phyloP scores from a whole-genome alignment of 2,113 vertebrate genomes.

The Boleophthalmus pectinirostris region DNA sequence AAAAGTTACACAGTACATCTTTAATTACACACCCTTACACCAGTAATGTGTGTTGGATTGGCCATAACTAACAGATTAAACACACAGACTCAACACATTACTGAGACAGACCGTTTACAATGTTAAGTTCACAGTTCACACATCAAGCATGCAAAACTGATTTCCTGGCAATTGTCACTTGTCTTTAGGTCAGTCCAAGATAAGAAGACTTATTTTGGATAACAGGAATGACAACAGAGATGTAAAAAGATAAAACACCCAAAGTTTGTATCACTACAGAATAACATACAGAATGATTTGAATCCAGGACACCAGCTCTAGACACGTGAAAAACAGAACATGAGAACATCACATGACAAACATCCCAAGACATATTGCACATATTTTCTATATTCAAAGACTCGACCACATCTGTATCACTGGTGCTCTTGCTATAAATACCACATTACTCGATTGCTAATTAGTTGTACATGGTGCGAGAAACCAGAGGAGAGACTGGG shows the following conservation, averaged over 20 bases:
- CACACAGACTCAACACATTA: too few relatives aligned
- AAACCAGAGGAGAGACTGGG: conserved; percentile 22
- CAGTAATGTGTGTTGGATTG: too few relatives aligned
- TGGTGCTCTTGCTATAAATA: conserved; percentile 43
- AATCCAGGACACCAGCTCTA: conserved; percentile 32
- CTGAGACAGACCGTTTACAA: background rate
- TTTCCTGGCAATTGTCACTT: background rate
- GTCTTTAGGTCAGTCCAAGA: background rate
- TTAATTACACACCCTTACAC: too few relatives aligned
- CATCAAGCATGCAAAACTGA: background rate
- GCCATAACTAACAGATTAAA: too few relatives aligned
- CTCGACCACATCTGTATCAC: conserved; percentile 27
- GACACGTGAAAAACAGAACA: conserved; percentile 13
- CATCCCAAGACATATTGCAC: conserved; percentile 17
- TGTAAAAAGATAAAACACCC: background rate
- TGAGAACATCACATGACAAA: conserved; percentile 6
- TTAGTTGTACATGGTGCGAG: conserved; percentile 47
- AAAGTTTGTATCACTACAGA: background rate
- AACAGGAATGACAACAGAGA: background rate
- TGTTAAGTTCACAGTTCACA: background rate
- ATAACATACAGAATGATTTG: background rate
- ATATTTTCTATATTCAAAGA: background rate
- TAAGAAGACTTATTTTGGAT: background rate
- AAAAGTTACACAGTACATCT: too few relatives aligned
- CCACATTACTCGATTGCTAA: conserved; percentile 47